Conservation (phyloP, 1,140 invertebrate species). For the Aphelenchoides avenae region DNA sequence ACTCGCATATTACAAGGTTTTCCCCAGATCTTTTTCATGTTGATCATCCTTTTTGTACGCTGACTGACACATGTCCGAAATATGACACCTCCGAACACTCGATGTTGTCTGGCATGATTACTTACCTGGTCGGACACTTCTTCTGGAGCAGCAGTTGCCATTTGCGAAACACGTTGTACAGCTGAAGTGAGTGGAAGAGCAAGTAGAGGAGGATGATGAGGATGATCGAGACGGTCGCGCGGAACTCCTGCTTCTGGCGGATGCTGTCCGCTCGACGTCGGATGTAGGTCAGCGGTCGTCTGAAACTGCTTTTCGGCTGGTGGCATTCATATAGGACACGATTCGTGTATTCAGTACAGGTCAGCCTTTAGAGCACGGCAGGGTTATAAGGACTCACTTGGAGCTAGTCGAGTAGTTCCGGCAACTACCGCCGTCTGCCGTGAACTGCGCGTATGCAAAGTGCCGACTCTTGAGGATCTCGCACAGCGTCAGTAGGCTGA, state of each 20-base stretch:
- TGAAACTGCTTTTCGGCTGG: conserved; percentile 23
- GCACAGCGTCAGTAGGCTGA: conserved; percentile 50
- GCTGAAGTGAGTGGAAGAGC: conserved; percentile 51
- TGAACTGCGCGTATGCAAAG: conserved; percentile 54
- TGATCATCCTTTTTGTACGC: too few species aligned
- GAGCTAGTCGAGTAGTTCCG: conserved; percentile 23
- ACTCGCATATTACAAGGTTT: too few species aligned
- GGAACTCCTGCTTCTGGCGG: conserved; percentile 46
- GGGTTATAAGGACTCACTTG: neutral
- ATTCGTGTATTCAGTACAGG: neutral
- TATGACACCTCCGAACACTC: neutral
- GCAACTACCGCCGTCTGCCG: conserved; percentile 41
- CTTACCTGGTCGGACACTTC: conserved; percentile 52
- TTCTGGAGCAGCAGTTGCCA: conserved; percentile 53
- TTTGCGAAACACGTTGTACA: conserved; percentile 53
- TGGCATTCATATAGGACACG: neutral
- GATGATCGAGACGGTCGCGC: conserved; percentile 55
- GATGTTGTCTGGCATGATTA: neutral
- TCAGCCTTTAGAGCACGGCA: neutral
- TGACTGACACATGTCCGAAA: neutral
- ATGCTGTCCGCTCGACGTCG: conserved; percentile 35
- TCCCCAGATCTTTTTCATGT: too few species aligned
- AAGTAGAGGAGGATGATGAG: conserved; percentile 56
- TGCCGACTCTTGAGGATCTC: conserved; percentile 57
- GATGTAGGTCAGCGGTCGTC: conserved; percentile 41